A percentile compares a stretch with the other conserved stretches of the same genome.
These are phyloP conservation scores for Cryptophagus acutangulus DNA, from an alignment of 2,888 invertebrate genomes.

Conservation along the genomic window DNA sequence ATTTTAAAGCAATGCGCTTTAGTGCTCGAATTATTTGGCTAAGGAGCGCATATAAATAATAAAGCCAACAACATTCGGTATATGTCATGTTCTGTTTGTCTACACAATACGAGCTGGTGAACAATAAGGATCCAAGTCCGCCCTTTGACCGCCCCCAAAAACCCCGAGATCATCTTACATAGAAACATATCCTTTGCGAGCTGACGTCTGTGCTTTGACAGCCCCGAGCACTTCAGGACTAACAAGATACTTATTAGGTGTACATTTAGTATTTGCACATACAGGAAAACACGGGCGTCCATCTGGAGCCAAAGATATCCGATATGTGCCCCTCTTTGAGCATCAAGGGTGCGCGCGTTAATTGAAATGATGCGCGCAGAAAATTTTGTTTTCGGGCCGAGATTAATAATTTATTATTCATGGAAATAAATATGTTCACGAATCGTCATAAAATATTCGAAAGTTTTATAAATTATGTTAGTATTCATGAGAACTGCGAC, in stretches of 20 bases:
- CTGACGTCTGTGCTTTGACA: slow-evolving; percentile 19
- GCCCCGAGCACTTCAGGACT: slow-evolving; percentile 23
- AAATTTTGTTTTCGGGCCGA: background rate
- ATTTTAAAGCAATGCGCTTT: too few relatives aligned
- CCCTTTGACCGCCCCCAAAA: slow-evolving; percentile 18
- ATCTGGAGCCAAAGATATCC: slow-evolving; percentile 12
- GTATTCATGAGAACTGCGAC: slow-evolving; percentile 19
- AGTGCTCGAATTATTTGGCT: too few relatives aligned
- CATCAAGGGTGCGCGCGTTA: too few relatives aligned
- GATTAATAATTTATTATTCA: slow-evolving; percentile 7
- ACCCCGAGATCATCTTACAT: slow-evolving; percentile 16
- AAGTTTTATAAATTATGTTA: slow-evolving; percentile 15
- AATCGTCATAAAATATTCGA: slow-evolving; percentile 9
- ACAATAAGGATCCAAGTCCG: slow-evolving; percentile 16
- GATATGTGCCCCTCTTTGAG: slow-evolving; percentile 10
- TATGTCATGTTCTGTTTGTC: slow-evolving; percentile 18
- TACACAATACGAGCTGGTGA: slow-evolving; percentile 14
- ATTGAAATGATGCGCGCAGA: too few relatives aligned
- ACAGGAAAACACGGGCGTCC: slow-evolving; percentile 21
- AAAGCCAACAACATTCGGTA: too few relatives aligned
- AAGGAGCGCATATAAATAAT: too few relatives aligned
- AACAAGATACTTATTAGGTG: slow-evolving; percentile 30
- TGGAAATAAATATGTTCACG: slow-evolving; percentile 6
- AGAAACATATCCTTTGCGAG: slow-evolving; percentile 16
- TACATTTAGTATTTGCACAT: slow-evolving; percentile 19